Conservation (phyloP, 1,140 invertebrate genomes). For the Bombus affinis region DNA sequence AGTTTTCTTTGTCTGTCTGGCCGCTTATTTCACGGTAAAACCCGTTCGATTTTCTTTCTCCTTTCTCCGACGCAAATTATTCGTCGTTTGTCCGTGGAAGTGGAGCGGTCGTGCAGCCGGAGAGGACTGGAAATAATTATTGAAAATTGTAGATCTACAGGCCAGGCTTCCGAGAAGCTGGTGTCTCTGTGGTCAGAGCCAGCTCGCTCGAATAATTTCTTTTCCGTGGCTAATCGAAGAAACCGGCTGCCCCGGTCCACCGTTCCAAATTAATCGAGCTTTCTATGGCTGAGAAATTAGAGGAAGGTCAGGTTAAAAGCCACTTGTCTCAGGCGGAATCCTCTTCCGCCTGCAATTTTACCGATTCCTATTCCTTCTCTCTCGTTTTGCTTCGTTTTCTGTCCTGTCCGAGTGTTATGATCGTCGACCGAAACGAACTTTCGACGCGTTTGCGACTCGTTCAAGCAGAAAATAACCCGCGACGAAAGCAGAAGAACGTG, state of each 20-base stretch:
- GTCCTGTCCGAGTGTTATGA: not conserved
- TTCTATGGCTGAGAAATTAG: conserved; percentile 26
- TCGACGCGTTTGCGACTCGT: conserved; percentile 24
- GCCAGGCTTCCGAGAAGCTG: conserved; percentile 27
- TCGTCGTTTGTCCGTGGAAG: not conserved
- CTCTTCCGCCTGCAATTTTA: conserved; percentile 37
- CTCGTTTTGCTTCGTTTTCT: not conserved
- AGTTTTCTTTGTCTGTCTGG: not conserved
- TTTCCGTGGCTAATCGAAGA: conserved; percentile 30
- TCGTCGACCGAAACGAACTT: conserved; percentile 32
- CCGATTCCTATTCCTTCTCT: not conserved
- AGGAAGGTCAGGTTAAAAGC: conserved; percentile 17
- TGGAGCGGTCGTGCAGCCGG: not conserved
- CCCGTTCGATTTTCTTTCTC: conserved; percentile 6
- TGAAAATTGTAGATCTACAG: conserved; percentile 39
- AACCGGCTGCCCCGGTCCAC: conserved; percentile 17
- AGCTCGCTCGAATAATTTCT: conserved; percentile 8
- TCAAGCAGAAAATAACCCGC: conserved; percentile 43
- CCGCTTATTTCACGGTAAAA: not conserved
- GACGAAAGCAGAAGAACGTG: conserved; percentile 4
- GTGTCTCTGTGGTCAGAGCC: conserved; percentile 37
- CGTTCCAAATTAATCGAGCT: conserved; percentile 43
- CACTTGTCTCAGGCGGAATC: not conserved
- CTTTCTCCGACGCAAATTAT: conserved; percentile 6
- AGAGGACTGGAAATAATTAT: conserved; percentile 43